These are phyloP conservation scores for Eutrigla gurnardus DNA, from an alignment of 2,797 vertebrate genomes.

Conservation along the genomic window DNA sequence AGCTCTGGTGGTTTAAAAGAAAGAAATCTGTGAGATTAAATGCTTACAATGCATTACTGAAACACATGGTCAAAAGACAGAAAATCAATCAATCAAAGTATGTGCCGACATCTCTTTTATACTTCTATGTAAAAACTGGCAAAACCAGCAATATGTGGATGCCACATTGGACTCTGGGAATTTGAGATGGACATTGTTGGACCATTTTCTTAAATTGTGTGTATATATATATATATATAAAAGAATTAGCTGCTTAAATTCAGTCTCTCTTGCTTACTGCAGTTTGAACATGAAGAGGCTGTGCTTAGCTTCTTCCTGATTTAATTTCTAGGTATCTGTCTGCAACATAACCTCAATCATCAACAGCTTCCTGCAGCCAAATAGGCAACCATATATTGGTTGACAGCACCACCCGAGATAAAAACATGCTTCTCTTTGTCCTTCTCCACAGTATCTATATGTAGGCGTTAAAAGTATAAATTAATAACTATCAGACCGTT, in stretches of 20 bases:
- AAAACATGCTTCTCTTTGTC: neutral
- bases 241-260: too few relatives aligned
- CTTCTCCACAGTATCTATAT: neutral
- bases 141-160: neutral
- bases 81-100: neutral
- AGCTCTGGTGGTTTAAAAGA: slow-evolving; percentile 78
- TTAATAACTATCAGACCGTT: neutral
- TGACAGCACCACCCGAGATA: neutral
- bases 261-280: neutral
- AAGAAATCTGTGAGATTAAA: neutral
- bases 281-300: neutral
- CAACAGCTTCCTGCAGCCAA: slow-evolving; percentile 5
- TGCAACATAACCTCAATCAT: neutral
- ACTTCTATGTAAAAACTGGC: neutral
- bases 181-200: neutral
- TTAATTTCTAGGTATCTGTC: neutral
- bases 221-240: too few relatives aligned
- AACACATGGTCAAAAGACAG: neutral
- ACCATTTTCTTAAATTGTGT: neutral
- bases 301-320: neutral
- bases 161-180: neutral
- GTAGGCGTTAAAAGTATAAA: slow-evolving; percentile 11
- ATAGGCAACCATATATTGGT: neutral
- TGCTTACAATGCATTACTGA: neutral
- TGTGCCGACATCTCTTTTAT: neutral